A percentile compares a stretch with the other conserved stretches of the same genome.
Conservation (phyloP, 1,140 invertebrate genomes). For the Apolygus lucorum region DNA sequence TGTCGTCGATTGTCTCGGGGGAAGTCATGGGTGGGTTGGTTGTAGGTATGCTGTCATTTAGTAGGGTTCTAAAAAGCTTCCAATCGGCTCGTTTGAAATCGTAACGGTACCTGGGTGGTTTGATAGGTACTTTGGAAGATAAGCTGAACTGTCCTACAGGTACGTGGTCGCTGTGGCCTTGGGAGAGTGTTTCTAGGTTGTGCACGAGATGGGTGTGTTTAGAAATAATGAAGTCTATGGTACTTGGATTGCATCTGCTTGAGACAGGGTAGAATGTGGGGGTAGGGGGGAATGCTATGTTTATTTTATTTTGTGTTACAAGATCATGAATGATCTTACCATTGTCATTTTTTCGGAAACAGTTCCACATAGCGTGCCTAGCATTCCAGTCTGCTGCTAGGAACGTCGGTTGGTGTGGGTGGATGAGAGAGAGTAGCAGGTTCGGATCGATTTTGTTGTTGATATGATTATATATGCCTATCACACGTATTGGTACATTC, state of each 20-base stretch:
- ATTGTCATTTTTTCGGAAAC: neutral
- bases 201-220: neutral
- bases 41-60: neutral
- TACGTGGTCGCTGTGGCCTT: neutral
- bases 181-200: neutral
- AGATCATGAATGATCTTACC: neutral
- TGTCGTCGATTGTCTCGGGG: neutral
- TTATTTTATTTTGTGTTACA: neutral
- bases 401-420: neutral
- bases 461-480: neutral
- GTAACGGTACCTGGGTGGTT: neutral
- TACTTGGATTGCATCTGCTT: neutral
- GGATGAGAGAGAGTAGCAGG: neutral
- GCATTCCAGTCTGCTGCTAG: slow-evolving; percentile 4
- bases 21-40: neutral
- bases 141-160: neutral
- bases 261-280: neutral
- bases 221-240: neutral
- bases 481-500: neutral
- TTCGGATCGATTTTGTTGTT: neutral
- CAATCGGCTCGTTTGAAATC: neutral
- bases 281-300: neutral
- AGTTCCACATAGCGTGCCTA: slow-evolving; percentile 1
- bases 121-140: neutral
- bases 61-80: neutral